A percentile compares a stretch with the other conserved stretches of the same genome.
phyloP scores from a whole-genome alignment of 2,888 invertebrate species.

The Portevinia maculata region DNA sequence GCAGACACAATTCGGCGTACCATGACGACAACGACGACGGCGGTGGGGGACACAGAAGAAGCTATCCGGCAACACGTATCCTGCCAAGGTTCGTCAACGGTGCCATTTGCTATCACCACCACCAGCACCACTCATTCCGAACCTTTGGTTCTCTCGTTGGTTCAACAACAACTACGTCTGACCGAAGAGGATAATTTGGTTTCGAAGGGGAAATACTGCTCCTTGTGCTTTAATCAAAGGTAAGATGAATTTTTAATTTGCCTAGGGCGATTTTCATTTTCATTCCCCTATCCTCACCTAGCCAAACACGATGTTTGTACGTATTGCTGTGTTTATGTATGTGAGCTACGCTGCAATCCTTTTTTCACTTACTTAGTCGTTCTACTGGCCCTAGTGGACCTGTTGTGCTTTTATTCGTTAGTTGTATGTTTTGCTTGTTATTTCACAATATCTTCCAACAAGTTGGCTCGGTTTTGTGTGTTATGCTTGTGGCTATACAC shows the following conservation, averaged over 20 bases:
- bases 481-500: constrained; percentile 3
- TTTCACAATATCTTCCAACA: constrained; percentile 45
- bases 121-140: constrained; percentile 12
- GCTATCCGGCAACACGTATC: constrained; percentile 51
- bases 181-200: constrained; percentile 57
- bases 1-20: constrained; percentile 30
- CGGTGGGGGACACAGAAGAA: constrained; percentile 28
- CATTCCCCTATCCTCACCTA: constrained; percentile 16
- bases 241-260: constrained; percentile 74
- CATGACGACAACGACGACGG: constrained; percentile 22
- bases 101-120: constrained; percentile 32
- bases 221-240: constrained; percentile 67
- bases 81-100: constrained; percentile 8
- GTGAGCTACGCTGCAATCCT: constrained; percentile 9
- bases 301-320: not conserved
- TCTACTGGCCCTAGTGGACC: constrained; percentile 42
- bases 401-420: constrained; percentile 61
- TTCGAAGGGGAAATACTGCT: constrained; percentile 49
- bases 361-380: constrained; percentile 31
- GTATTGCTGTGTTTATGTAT: constrained; percentile 5
- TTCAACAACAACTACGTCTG: constrained; percentile 15
- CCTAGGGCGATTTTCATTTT: constrained; percentile 69
- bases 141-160: constrained; percentile 3
- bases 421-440: constrained; percentile 54
- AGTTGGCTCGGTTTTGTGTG: constrained; percentile 43